Percentiles rank a stretch among this genome's conserved stretches.
Conservation (phyloP, 2,888 invertebrate genomes). For the Drosophila multiciliata region DNA sequence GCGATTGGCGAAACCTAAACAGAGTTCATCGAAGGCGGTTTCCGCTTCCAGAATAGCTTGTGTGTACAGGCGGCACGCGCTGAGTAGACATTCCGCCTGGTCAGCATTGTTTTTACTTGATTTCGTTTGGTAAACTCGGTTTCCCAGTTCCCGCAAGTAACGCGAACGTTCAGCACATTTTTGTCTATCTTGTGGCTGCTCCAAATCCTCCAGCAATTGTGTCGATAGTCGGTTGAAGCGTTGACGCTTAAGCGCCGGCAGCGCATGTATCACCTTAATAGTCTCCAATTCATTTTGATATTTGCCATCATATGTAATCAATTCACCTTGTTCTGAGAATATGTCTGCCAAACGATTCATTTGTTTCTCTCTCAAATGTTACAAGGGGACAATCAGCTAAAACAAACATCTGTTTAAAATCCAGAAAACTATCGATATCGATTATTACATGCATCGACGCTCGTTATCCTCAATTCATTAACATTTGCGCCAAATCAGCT, state of each 20-base stretch:
- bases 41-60: conserved; percentile 78
- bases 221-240: conserved; percentile 19
- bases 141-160: conserved; percentile 72
- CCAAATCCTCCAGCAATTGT: conserved; percentile 47
- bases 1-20: conserved; percentile 82
- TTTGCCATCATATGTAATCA: conserved; percentile 20
- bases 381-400: conserved; percentile 7
- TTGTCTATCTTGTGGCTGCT: conserved; percentile 19
- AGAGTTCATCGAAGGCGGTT: conserved; percentile 55
- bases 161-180: conserved; percentile 48
- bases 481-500: neutral
- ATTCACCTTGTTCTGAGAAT: conserved; percentile 27
- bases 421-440: conserved; percentile 5
- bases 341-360: conserved; percentile 29
- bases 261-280: conserved; percentile 45
- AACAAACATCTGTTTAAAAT: neutral
- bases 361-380: neutral
- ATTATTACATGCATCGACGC: neutral
- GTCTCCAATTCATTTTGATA: conserved; percentile 67
- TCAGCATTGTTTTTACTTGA: neutral
- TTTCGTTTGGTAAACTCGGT: conserved; percentile 57
- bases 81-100: conserved; percentile 48
- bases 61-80: conserved; percentile 77
- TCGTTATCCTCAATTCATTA: neutral
- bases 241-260: conserved; percentile 8